Evolutionary conservation across 2,888 invertebrate genomes (phyloP), one percentile per base, ranked within the genome.

Genomic region (Laspeyria flexula): DNA sequence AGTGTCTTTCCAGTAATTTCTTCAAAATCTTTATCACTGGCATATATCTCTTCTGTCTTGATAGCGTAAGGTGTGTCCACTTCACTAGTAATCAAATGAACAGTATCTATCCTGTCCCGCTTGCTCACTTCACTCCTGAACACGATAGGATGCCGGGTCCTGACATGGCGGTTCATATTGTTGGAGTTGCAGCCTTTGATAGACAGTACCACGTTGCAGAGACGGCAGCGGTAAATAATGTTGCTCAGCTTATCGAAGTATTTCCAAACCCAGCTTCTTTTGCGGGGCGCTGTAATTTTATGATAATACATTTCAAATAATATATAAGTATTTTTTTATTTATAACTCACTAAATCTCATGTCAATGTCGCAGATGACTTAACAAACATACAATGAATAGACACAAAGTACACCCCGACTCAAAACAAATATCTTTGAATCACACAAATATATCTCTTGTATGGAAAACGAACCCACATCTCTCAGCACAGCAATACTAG

Each of bases 221-320:
- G 55, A 30, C 79, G 85, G 63, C 92, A 92, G 1, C 86, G 83
- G 67, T 86, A 91, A 34, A 90, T 88, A 0, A 87, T 85, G 58
- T 78, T 86, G 67, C 86, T 88, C 18, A 91, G 64, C 40, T 82
- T 85, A 31, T 87, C 83, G 31, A 92, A 92, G 59, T 91, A 90
- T 47, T 92, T 91, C 92, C 92, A 92, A 0, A 92, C 89, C 92
- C 92, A 92, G 51, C 92, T 92, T 30, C 90, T 76, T 71, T 83
- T 88, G 29, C 90, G 82, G 21, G 79, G 75, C 5, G 79, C 90
- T 88, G 79, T 3, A 80, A 81, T 46, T 33, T 2, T 33, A 15
- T n/a, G n/a, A n/a, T n/a, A n/a, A n/a, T n/a, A n/a, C n/a, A n/a
- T n/a, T n/a, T n/a, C n/a, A n/a, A n/a, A n/a, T n/a, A n/a, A n/a